Percentiles rank a stretch among this genome's conserved stretches.
phyloP scores from a whole-genome alignment of 2,888 invertebrate genomes.

The Drosophila cyrtoloma region DNA sequence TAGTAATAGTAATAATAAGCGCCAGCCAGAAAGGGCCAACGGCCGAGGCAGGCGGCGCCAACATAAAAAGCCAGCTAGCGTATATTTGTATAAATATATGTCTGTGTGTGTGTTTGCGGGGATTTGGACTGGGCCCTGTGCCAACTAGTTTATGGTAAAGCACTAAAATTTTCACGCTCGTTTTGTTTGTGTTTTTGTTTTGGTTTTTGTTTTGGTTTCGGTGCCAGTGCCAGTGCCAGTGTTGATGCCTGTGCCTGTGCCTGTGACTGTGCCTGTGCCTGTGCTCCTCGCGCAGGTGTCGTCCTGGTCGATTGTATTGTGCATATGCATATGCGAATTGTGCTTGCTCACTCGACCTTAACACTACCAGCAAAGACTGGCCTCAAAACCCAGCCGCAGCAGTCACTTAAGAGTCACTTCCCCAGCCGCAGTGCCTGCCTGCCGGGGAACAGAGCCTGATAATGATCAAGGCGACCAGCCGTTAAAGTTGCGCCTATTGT shows the following conservation, averaged over 20 bases:
- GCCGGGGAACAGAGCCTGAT: constrained; percentile 54
- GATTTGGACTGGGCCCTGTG: constrained; percentile 21
- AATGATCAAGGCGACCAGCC: constrained; percentile 77
- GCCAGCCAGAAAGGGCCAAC: constrained; percentile 61
- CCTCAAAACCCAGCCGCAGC: constrained; percentile 69
- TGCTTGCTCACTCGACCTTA: constrained; percentile 74
- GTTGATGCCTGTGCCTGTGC: background rate
- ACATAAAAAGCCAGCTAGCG: constrained; percentile 53
- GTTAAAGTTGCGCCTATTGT: constrained; percentile 75
- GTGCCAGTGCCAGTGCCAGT: background rate
- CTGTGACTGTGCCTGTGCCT: background rate
- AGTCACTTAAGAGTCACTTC: constrained; percentile 72
- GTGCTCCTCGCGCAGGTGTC: constrained; percentile 54
- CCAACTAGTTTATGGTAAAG: constrained; percentile 74
- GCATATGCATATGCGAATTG: constrained; percentile 51
- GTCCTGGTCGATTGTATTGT: constrained; percentile 43
- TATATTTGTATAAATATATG: background rate
- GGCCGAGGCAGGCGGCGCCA: constrained; percentile 62
- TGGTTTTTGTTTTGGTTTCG: background rate
- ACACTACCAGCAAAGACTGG: constrained; percentile 61
- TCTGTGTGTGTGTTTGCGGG: constrained; percentile 17
- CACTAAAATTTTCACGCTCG: constrained; percentile 60
- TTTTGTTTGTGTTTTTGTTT: constrained; percentile 36
- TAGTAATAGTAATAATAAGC: constrained; percentile 71
- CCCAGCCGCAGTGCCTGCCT: constrained; percentile 16